Conservation (phyloP, 2,888 invertebrate genomes). For the Melinopterus prodromus region DNA sequence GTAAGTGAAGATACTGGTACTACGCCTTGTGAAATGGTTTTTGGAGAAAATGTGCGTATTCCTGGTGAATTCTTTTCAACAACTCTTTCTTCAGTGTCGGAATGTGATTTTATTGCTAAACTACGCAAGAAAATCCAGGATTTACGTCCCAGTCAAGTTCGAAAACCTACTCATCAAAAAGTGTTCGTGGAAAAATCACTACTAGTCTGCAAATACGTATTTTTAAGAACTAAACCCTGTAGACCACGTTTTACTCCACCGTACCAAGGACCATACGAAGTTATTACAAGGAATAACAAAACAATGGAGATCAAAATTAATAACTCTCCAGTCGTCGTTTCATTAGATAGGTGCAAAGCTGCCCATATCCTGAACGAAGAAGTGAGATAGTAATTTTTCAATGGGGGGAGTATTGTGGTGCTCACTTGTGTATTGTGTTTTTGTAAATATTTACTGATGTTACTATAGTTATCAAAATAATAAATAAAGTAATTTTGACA, state of each 20-base stretch:
- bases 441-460: too few relatives aligned
- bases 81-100: not conserved
- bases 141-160: not conserved
- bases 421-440: too few relatives aligned
- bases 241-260: not conserved
- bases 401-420: too few relatives aligned
- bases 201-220: not conserved
- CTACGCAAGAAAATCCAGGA: not conserved
- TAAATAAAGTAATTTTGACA: too few relatives aligned
- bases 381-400: too few relatives aligned
- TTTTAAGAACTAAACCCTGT: not conserved
- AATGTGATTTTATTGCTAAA: not conserved
- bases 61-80: slow-evolving; percentile 34
- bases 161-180: not conserved
- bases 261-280: not conserved
- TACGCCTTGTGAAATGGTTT: slow-evolving; percentile 31
- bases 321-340: not conserved
- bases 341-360: not conserved
- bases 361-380: not conserved
- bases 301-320: not conserved
- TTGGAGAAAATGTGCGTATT: slow-evolving; percentile 19
- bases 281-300: not conserved
- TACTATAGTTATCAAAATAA: too few relatives aligned
- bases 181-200: not conserved
- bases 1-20: slow-evolving; percentile 32